phyloP scores from a whole-genome alignment of 92 coral and sea anemone species.

The Bergia sp. region DNA sequence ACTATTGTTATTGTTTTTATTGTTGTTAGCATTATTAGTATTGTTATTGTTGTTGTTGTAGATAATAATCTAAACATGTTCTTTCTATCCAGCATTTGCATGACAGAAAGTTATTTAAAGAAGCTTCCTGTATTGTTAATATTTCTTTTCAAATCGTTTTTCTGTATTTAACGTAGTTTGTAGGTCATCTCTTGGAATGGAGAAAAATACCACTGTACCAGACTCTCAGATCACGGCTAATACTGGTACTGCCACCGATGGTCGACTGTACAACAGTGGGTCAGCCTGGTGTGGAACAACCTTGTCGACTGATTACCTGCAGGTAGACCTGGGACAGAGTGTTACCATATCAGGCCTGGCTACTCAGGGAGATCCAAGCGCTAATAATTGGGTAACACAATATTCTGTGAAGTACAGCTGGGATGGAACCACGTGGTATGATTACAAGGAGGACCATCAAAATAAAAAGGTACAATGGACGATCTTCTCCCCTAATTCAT shows the following conservation, averaged over 20 bases:
- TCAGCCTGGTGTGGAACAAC: constrained; percentile 6
- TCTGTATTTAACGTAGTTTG: too few relatives aligned
- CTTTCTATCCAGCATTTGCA: too few relatives aligned
- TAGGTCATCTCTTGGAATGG: constrained; percentile 6
- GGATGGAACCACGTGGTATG: constrained; percentile 12
- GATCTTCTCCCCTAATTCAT: too few relatives aligned
- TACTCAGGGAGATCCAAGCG: constrained; percentile 18
- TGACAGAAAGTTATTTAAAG: too few relatives aligned
- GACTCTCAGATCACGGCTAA: constrained; percentile 12
- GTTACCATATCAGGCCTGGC: constrained; percentile 9
- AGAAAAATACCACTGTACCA: background rate
- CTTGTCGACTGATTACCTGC: background rate
- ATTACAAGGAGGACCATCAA: background rate
- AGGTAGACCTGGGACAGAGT: background rate
- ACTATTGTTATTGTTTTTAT: too few relatives aligned
- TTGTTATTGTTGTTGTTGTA: too few relatives aligned
- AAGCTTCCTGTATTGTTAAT: too few relatives aligned
- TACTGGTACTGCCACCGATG: constrained; percentile 3
- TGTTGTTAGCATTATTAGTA: too few relatives aligned
- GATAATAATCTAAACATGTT: too few relatives aligned
- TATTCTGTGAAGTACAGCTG: background rate
- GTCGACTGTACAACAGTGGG: constrained; percentile 6
- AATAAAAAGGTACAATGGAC: too few relatives aligned
- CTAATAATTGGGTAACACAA: constrained; percentile 2
- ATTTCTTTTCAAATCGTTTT: too few relatives aligned